Conservation (phyloP, 2,888 invertebrate genomes). For the Pediacus dermestoides region DNA sequence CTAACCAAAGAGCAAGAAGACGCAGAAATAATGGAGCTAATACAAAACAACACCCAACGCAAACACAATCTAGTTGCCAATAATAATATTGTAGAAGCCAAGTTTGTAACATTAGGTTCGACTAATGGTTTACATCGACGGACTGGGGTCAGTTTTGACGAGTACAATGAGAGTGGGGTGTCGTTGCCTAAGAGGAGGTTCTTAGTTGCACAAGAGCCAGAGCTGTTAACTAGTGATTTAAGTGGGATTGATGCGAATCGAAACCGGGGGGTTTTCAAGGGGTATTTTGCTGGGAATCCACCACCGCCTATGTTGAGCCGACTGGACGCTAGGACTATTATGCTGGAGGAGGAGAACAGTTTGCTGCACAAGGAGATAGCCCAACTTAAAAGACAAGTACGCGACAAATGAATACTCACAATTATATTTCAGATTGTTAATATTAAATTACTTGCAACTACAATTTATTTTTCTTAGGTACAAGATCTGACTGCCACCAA, state of each 20-base stretch:
- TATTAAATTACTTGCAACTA: too few species aligned
- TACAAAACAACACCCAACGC: slow-evolving; percentile 38
- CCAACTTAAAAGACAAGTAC: slow-evolving; percentile 65
- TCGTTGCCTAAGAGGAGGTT: slow-evolving; percentile 45
- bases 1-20: slow-evolving; percentile 47
- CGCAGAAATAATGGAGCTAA: slow-evolving; percentile 44
- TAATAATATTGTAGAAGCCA: slow-evolving; percentile 26
- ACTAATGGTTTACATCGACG: slow-evolving; percentile 27
- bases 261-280: slow-evolving; percentile 36
- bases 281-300: slow-evolving; percentile 47
- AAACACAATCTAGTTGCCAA: slow-evolving; percentile 21
- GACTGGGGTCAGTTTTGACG: slow-evolving; percentile 37
- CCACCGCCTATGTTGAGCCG: slow-evolving; percentile 43
- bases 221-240: slow-evolving; percentile 27
- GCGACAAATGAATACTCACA: too few species aligned
- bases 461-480: slow-evolving; percentile 49
- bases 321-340: slow-evolving; percentile 48
- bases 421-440: too few species aligned
- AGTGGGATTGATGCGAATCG: slow-evolving; percentile 25
- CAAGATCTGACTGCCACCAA: slow-evolving; percentile 71
- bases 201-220: slow-evolving; percentile 32
- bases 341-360: slow-evolving; percentile 65
- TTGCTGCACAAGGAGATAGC: slow-evolving; percentile 64
- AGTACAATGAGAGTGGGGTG: slow-evolving; percentile 43
- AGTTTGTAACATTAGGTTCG: slow-evolving; percentile 21